These are phyloP conservation scores for Hecatera dysodea DNA, from an alignment of 2,888 invertebrate genomes.

Conservation along the genomic window DNA sequence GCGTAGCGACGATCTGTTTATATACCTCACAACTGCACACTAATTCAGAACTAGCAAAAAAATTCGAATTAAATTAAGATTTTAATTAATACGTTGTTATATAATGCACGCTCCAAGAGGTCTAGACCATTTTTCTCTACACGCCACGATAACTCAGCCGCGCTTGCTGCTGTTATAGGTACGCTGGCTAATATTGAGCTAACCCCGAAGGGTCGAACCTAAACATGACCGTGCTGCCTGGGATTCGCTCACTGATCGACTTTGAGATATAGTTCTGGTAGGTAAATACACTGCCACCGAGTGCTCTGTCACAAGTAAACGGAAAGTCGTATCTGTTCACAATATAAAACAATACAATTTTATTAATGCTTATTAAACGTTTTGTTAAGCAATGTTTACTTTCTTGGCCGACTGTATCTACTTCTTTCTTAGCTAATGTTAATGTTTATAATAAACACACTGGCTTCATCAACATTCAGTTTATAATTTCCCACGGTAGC, in stretches of 20 bases:
- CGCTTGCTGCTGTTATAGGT: not conserved
- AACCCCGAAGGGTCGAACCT: not conserved
- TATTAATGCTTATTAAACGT: not conserved
- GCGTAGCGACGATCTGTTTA: conserved; percentile 27
- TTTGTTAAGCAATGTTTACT: not conserved
- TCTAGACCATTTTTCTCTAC: not conserved
- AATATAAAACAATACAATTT: conserved; percentile 1
- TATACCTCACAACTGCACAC: conserved; percentile 24
- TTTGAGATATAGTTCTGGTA: not conserved
- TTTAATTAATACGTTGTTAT: not conserved
- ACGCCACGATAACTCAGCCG: not conserved
- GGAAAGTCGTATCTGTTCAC: not conserved
- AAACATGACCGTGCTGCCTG: not conserved
- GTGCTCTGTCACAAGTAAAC: not conserved
- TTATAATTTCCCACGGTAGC: conserved; percentile 8
- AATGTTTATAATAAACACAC: not conserved
- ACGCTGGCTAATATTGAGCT: not conserved
- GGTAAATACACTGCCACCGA: not conserved
- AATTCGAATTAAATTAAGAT: not conserved
- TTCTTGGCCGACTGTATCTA: not conserved
- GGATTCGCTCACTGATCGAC: not conserved
- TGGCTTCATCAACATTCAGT: conserved; percentile 13
- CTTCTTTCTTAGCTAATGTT: not conserved
- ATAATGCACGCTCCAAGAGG: not conserved
- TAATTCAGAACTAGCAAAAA: conserved; percentile 11